These are phyloP conservation scores for Cygnus atratus DNA, from an alignment of 2,113 vertebrate species.

Conservation along the genomic window DNA sequence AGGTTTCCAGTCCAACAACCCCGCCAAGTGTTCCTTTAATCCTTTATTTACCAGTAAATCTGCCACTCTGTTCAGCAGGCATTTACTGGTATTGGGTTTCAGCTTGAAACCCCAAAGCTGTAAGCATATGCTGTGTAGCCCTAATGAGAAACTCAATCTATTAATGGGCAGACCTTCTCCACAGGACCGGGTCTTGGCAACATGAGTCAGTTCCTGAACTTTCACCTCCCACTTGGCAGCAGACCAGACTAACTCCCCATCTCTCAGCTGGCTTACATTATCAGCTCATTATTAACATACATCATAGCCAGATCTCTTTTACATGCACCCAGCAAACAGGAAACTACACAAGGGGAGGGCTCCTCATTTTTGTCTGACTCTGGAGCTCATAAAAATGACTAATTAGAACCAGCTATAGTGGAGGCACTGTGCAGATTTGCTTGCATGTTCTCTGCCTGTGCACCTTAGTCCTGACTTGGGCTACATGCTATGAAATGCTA, in stretches of 20 bases:
- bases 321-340: conserved; percentile 67
- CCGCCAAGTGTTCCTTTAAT: conserved; percentile 67
- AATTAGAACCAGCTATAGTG: conserved; percentile 59
- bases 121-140: conserved; percentile 38
- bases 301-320: conserved; percentile 64
- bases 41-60: conserved; percentile 73
- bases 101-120: conserved; percentile 40
- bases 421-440: neutral
- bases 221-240: conserved; percentile 68
- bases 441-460: neutral
- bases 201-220: conserved; percentile 68
- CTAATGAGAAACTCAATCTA: conserved; percentile 71
- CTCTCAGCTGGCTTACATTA: conserved; percentile 73
- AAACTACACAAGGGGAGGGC: conserved; percentile 64
- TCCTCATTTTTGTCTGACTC: conserved; percentile 62
- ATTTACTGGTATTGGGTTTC: conserved; percentile 59
- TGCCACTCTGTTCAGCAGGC: conserved; percentile 36
- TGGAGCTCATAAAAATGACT: conserved; percentile 69
- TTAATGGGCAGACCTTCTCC: conserved; percentile 60
- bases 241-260: conserved; percentile 57
- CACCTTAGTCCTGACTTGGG: neutral
- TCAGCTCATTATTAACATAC: conserved; percentile 73
- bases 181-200: conserved; percentile 63
- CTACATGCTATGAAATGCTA: neutral
- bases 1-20: conserved; percentile 33